Evolutionary conservation across 2,113 vertebrate species (phyloP), one percentile per base, ranked within the genome.

Genomic region (Perognathus longimembris): DNA sequence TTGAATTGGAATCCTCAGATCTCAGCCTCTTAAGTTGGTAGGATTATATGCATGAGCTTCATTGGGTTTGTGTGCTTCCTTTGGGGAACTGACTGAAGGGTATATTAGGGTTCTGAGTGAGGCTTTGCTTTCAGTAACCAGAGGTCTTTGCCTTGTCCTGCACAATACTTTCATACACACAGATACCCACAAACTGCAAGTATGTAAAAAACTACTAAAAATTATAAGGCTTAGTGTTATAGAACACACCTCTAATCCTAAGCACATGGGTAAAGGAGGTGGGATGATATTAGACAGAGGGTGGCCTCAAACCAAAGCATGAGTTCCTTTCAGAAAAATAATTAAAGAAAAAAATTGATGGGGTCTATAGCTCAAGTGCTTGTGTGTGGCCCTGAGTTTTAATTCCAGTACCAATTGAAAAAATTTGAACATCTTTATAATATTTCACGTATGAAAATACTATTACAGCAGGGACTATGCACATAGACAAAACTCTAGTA

Each of bases 361-460:
- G 59, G 22, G 22, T 24, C 7, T 24, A 26, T 61, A 26, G 22
- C 59, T 26, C 59, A 61, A 24, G 59, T 61, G 59, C 59, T 61
- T 61, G 24, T 26, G 24, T 26, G 21, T 20, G 15, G 21, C 15
- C 15, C 57, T 59, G 57, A 59, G 21, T 59, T 59, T 17, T 20
- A 59, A 22, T 22, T 22, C 57, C 57, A 59, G 57, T 59, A 61
- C 6, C 59, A 61, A 18, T 15, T 54, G 50, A 54, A 54, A 54
- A 54, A 14, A 54, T 17, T 15, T 54, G 50, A 54, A 54, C 50
- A 12, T 54, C 14, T 54, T 54, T 84, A 70, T 78, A 96, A 92
- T 92, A 96, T 89, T 90, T 64, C 87, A 74, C 36, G n/a, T 76
- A 89, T 40, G 64, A 64, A 95, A 95, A 96, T 85, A 70, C 10